Percentiles rank a stretch among this genome's conserved stretches.
Conservation (phyloP, 1,140 invertebrate species). For the Heliconius nattereri region DNA sequence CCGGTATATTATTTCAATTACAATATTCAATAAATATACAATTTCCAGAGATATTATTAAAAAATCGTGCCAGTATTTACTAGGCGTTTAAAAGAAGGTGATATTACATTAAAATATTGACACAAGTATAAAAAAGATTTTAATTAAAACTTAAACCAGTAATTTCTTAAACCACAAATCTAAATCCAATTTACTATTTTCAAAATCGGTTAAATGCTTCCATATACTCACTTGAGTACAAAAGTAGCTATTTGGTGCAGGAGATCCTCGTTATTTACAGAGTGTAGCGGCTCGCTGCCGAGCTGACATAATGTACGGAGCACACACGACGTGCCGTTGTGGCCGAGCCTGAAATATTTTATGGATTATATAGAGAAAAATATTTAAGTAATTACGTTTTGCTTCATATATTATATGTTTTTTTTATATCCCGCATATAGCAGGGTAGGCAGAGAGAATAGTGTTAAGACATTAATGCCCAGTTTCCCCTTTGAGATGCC, state of each 20-base stretch:
- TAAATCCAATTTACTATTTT: background rate
- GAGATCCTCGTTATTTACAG: constrained; percentile 71
- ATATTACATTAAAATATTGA: no score
- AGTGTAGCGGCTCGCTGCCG: constrained; percentile 65
- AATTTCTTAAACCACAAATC: no score
- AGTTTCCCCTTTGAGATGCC: background rate
- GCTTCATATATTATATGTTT: background rate
- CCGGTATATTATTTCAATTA: no score
- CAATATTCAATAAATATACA: no score
- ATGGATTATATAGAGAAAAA: constrained; percentile 2
- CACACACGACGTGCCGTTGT: constrained; percentile 71
- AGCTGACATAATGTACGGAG: constrained; percentile 70
- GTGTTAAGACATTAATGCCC: background rate
- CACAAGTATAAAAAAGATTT: no score
- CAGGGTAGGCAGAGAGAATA: background rate
- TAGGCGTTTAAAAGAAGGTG: no score
- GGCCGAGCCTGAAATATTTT: constrained; percentile 60
- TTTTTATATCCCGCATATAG: background rate
- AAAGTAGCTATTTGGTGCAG: constrained; percentile 73
- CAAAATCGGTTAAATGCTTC: constrained; percentile 7
- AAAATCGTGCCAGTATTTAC: no score
- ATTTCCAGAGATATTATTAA: no score
- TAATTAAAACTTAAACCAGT: no score
- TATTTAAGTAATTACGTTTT: background rate
- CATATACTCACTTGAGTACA: constrained; percentile 66